These are phyloP conservation scores for Tachina fera DNA, from an alignment of 2,888 invertebrate genomes.

Conservation along the genomic window DNA sequence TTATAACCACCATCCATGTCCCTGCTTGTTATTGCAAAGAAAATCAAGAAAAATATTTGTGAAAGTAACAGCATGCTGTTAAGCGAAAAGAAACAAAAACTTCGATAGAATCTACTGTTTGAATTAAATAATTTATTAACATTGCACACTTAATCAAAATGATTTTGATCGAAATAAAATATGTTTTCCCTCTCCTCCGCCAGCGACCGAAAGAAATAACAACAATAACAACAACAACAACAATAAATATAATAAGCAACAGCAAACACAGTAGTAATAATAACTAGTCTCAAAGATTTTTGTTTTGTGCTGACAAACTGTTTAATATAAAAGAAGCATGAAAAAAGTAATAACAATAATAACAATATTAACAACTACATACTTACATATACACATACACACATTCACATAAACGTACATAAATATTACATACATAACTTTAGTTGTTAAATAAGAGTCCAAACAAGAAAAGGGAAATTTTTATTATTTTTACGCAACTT, in stretches of 20 bases:
- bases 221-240: background rate
- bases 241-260: background rate
- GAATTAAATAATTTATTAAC: conserved; percentile 62
- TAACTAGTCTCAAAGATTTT: background rate
- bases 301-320: conserved; percentile 10
- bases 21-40: background rate
- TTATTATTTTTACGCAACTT: too few relatives aligned
- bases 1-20: background rate
- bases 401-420: too few relatives aligned
- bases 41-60: too few relatives aligned
- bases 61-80: too few relatives aligned
- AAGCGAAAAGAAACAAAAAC: background rate
- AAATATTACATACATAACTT: too few relatives aligned
- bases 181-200: background rate
- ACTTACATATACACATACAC: too few relatives aligned
- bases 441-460: too few relatives aligned
- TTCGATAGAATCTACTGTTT: background rate
- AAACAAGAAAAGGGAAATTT: too few relatives aligned
- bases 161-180: conserved; percentile 52
- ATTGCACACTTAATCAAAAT: conserved; percentile 56
- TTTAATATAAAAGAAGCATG: background rate
- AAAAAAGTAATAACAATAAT: background rate
- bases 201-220: too few relatives aligned
- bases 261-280: background rate
- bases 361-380: too few relatives aligned